A percentile compares a stretch with the other conserved stretches of the same genome.
Evolutionary conservation across 1,140 invertebrate species (phyloP).

Genomic region (Dreissena polymorpha): DNA sequence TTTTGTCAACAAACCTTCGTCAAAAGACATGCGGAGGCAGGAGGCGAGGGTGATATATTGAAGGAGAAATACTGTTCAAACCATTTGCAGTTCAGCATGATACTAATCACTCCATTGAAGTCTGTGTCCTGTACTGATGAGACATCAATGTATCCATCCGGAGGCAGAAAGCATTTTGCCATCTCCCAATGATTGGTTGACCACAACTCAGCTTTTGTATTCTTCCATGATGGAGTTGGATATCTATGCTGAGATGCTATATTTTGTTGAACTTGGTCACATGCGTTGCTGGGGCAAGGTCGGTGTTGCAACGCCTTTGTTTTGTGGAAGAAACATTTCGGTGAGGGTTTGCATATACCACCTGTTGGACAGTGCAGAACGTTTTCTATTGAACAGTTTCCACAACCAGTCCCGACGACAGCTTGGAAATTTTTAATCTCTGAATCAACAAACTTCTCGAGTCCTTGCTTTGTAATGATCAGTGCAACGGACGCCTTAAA

Average conservation of each 20-base stretch:
- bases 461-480: conserved; percentile 10
- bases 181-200: conserved; percentile 3
- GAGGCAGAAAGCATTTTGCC: conserved; percentile 12
- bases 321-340: background rate
- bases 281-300: background rate
- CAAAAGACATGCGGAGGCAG: no score
- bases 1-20: no score
- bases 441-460: background rate
- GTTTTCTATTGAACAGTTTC: background rate
- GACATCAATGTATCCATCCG: background rate
- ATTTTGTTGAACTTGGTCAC: background rate
- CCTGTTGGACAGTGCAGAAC: conserved; percentile 6
- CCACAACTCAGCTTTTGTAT: conserved; percentile 3
- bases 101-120: conserved; percentile 17
- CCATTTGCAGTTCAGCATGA: background rate
- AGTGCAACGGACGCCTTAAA: conserved; percentile 7
- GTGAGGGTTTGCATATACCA: background rate
- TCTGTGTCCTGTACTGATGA: conserved; percentile 3
- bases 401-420: background rate
- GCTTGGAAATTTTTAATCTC: background rate
- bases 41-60: background rate
- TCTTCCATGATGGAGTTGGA: background rate
- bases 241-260: background rate
- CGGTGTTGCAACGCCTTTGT: background rate
- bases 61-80: background rate